Evolutionary conservation across 2,888 invertebrate genomes (phyloP).

Genomic region (Oeneis ivallda): DNA sequence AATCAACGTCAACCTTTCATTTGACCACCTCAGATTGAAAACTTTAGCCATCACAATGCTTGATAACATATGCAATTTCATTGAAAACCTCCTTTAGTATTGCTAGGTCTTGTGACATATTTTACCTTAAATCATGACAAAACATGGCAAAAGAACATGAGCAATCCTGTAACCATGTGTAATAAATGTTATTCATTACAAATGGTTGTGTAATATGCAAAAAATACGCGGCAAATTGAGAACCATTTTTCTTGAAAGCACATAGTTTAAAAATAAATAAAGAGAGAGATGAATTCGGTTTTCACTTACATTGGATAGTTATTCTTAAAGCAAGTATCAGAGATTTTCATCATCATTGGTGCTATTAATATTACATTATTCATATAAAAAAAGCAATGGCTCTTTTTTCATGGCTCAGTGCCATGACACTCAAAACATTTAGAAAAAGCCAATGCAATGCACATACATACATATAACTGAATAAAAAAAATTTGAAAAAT

Average conservation of each 20-base stretch:
- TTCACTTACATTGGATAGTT: constrained; percentile 45
- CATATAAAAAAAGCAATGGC: no score
- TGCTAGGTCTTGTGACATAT: constrained; percentile 42
- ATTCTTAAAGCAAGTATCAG: constrained; percentile 58
- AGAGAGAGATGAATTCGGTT: not conserved
- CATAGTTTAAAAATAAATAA: not conserved
- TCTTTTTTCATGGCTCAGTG: no score
- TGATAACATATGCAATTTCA: constrained; percentile 51
- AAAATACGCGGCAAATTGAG: no score
- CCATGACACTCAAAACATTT: no score
- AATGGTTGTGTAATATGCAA: constrained; percentile 41
- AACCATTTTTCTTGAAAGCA: not conserved
- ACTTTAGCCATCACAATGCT: constrained; percentile 74
- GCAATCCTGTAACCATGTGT: constrained; percentile 39
- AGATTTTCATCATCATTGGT: constrained; percentile 59
- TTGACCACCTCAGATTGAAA: constrained; percentile 72
- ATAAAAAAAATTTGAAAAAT: no score
- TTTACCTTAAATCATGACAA: constrained; percentile 36
- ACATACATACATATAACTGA: no score
- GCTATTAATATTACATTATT: not conserved
- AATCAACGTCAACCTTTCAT: no score
- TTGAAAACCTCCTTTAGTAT: constrained; percentile 42
- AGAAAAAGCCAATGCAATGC: no score
- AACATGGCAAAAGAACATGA: constrained; percentile 46
- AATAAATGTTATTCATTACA: constrained; percentile 43